Conservation (phyloP, 2,113 vertebrate genomes). For the Pelodiscus sinensis region DNA sequence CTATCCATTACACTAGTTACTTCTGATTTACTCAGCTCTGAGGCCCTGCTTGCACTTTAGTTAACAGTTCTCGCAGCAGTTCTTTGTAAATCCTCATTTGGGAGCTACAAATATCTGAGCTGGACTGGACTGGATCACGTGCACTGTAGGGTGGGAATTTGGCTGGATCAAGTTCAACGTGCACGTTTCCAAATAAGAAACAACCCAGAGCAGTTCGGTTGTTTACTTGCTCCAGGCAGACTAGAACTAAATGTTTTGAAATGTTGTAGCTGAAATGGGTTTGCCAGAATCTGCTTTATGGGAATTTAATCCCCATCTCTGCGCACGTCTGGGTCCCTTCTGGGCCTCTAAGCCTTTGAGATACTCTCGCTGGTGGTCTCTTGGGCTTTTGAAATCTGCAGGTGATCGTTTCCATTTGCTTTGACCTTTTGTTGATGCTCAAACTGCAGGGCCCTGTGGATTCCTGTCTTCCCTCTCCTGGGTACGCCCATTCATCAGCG, state of each 20-base stretch:
- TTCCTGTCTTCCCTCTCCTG: neutral
- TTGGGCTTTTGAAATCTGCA: fast-evolving
- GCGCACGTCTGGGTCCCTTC: neutral
- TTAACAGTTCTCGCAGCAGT: neutral
- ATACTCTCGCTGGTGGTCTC: neutral
- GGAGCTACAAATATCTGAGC: neutral
- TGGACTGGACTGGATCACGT: neutral
- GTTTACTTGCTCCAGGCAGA: neutral
- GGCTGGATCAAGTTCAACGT: neutral
- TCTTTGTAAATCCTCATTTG: neutral
- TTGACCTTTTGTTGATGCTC: fast-evolving
- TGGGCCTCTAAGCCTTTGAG: neutral
- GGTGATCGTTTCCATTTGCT: fast-evolving
- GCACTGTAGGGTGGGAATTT: neutral
- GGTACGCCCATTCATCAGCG: neutral
- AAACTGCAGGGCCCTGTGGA: fast-evolving
- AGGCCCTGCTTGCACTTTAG: neutral
- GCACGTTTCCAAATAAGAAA: neutral
- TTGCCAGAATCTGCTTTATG: neutral
- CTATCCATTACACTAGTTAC: neutral
- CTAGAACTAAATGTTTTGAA: neutral
- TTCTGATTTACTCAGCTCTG: neutral
- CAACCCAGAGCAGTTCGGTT: neutral
- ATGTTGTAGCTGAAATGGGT: neutral
- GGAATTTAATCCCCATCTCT: neutral